These are phyloP conservation scores for Arremon aurantiirostris DNA, from an alignment of 2,797 vertebrate species.

Conservation along the genomic window DNA sequence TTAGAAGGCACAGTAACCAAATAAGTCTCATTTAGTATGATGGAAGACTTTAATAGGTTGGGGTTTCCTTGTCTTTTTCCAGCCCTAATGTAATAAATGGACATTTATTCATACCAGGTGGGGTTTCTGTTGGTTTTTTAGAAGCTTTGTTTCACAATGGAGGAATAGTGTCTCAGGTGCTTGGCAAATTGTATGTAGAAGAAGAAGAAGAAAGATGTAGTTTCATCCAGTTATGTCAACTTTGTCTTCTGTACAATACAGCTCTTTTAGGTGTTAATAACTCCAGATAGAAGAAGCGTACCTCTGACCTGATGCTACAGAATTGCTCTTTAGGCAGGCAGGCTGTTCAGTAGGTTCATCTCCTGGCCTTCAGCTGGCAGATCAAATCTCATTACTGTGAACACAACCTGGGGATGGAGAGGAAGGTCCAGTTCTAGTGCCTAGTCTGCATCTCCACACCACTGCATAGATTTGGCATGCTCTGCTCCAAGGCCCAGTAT, in stretches of 20 bases:
- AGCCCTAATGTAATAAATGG: conserved; percentile 50
- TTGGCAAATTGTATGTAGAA: conserved; percentile 56
- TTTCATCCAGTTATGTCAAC: conserved; percentile 50
- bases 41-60: conserved; percentile 51
- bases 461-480: conserved; percentile 21
- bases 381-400: conserved; percentile 38
- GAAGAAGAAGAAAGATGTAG: conserved; percentile 56
- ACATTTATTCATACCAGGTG: conserved; percentile 56
- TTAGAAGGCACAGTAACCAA: conserved; percentile 63
- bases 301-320: conserved; percentile 58
- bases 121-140: conserved; percentile 59
- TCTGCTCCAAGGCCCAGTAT: conserved; percentile 28
- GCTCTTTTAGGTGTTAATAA: conserved; percentile 48
- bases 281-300: conserved; percentile 41
- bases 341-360: conserved; percentile 5
- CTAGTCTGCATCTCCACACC: conserved; percentile 27
- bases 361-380: conserved; percentile 31
- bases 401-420: conserved; percentile 21
- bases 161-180: conserved; percentile 63
- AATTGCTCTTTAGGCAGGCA: conserved; percentile 15
- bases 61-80: conserved; percentile 59
- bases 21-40: conserved; percentile 56
- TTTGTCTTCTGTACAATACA: conserved; percentile 65
- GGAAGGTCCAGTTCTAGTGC: conserved; percentile 37
- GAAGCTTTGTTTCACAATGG: conserved; percentile 50